phyloP scores from a whole-genome alignment of 2,888 invertebrate genomes.

The Mesorhabditis sp. region DNA sequence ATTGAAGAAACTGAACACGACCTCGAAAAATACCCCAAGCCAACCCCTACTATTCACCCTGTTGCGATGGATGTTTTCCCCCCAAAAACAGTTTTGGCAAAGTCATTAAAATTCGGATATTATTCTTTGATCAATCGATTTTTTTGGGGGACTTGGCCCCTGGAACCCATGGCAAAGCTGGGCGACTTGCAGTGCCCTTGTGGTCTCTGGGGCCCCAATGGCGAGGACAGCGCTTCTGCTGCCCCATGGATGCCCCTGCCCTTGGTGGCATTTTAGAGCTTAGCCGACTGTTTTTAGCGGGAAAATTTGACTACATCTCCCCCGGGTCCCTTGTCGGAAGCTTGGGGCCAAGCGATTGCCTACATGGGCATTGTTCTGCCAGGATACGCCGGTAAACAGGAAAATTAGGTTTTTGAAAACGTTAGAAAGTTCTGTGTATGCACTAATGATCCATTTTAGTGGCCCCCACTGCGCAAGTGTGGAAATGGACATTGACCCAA shows the following conservation, averaged over 20 bases:
- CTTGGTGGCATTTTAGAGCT: slow-evolving; percentile 18
- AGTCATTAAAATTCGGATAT: too few relatives aligned
- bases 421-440: background rate
- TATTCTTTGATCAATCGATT: too few relatives aligned
- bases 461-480: slow-evolving; percentile 27
- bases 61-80: too few relatives aligned
- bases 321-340: too few relatives aligned
- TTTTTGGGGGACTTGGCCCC: slow-evolving; percentile 26
- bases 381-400: slow-evolving; percentile 20
- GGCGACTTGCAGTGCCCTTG: slow-evolving; percentile 27
- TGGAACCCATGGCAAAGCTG: slow-evolving; percentile 34
- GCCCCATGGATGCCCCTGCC: slow-evolving; percentile 34
- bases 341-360: slow-evolving; percentile 20
- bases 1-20: slow-evolving; percentile 18
- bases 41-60: too few relatives aligned
- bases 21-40: background rate
- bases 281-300: too few relatives aligned
- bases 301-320: too few relatives aligned
- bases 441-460: slow-evolving; percentile 5
- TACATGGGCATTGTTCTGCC: slow-evolving; percentile 33
- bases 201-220: slow-evolving; percentile 28
- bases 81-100: too few relatives aligned
- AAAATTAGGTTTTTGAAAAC: background rate
- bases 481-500: slow-evolving; percentile 23
- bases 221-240: slow-evolving; percentile 30